Evolutionary conservation across 2,113 vertebrate genomes (phyloP).

Genomic region (Himantopus leucocephalus): DNA sequence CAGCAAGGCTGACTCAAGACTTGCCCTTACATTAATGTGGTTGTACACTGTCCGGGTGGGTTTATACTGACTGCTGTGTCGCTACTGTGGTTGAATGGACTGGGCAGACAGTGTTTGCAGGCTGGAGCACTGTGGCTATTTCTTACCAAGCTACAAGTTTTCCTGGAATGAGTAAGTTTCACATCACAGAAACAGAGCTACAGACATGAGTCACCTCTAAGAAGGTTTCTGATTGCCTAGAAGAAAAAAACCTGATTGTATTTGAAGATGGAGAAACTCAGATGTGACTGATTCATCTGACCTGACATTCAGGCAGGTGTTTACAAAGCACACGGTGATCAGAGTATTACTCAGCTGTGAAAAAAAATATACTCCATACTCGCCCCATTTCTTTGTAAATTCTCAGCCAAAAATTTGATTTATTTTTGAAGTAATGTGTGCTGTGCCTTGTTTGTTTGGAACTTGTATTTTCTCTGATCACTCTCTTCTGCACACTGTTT

Average conservation of each 20-base stretch:
- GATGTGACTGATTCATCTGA: conserved; percentile 48
- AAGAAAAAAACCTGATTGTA: background rate
- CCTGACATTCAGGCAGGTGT: conserved; percentile 32
- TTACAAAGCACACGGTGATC: conserved; percentile 9
- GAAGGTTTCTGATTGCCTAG: background rate
- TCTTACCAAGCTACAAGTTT: background rate
- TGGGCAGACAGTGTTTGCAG: background rate
- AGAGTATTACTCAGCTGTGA: conserved; percentile 17
- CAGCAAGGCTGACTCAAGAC: background rate
- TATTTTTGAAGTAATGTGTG: background rate
- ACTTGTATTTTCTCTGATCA: background rate
- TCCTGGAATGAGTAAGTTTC: background rate
- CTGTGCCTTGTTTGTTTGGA: background rate
- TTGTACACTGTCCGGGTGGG: accelerated
- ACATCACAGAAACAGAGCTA: background rate
- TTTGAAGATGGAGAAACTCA: background rate
- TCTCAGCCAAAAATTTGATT: background rate
- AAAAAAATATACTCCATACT: background rate
- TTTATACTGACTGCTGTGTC: background rate
- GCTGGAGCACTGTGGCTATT: background rate
- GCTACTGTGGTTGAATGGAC: background rate
- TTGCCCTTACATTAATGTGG: background rate
- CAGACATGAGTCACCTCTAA: background rate
- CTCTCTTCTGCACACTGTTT: background rate
- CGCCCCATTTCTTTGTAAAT: background rate